Percentiles rank a stretch among this genome's conserved stretches.
Evolutionary conservation across 2,888 invertebrate species (phyloP).

Genomic region (Blera fallax): DNA sequence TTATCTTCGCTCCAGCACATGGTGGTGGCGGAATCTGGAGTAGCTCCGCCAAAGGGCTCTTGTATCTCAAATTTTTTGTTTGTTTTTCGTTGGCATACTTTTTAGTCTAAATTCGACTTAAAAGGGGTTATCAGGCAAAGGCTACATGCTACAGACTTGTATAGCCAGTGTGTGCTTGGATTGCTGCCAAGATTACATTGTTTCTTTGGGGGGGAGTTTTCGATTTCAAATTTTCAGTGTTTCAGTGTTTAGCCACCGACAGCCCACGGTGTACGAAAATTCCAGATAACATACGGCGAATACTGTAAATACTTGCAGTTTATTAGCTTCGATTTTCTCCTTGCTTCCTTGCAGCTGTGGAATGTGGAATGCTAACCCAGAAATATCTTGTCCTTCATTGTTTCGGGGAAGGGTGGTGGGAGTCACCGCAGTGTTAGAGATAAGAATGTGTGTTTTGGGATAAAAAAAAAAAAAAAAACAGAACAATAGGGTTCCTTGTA

Average conservation of each 20-base stretch:
- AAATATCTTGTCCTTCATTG: background rate
- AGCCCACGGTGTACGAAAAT: background rate
- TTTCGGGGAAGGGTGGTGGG: background rate
- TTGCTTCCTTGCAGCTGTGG: background rate
- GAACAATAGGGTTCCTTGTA: background rate
- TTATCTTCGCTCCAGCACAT: background rate
- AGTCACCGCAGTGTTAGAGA: background rate
- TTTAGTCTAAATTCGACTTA: slow-evolving; percentile 6
- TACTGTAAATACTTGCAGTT: background rate
- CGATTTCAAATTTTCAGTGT: background rate
- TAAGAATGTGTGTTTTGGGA: background rate
- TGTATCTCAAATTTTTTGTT: background rate
- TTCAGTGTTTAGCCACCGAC: background rate
- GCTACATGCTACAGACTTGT: background rate
- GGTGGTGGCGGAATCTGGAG: background rate
- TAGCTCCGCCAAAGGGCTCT: background rate
- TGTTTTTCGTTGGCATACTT: background rate
- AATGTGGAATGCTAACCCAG: background rate
- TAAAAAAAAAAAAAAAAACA: background rate
- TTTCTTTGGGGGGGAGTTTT: background rate
- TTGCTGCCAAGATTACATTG: slow-evolving; percentile 7
- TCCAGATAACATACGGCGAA: background rate
- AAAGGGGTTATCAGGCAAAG: background rate
- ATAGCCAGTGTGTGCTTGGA: background rate
- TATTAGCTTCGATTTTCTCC: slow-evolving; percentile 3